Conservation (phyloP, 2,113 vertebrate species). For the Redunca redunca region DNA sequence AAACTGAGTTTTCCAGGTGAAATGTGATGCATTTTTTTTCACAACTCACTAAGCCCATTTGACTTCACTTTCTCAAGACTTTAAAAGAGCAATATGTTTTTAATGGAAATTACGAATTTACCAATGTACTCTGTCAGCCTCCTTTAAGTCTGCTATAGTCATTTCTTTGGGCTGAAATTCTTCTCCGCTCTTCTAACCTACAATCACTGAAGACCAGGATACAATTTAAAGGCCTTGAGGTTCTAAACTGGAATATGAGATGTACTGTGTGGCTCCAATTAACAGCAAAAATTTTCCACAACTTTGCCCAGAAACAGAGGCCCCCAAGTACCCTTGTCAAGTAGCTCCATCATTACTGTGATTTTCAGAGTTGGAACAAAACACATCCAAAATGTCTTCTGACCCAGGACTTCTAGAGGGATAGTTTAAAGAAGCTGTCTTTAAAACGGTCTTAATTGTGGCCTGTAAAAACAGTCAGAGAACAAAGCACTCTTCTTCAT, state of each 20-base stretch:
- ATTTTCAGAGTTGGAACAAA: constrained; percentile 28
- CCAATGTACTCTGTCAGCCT: neutral
- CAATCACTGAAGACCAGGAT: constrained; percentile 39
- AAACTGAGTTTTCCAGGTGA: constrained; percentile 26
- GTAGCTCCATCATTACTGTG: neutral
- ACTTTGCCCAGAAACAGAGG: constrained; percentile 35
- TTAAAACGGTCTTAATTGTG: neutral
- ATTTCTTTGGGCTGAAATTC: neutral
- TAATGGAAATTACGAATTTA: constrained; percentile 32
- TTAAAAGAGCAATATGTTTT: neutral
- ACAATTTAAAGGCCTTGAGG: constrained; percentile 34
- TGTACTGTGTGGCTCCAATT: neutral
- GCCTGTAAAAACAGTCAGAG: neutral
- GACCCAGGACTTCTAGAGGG: neutral
- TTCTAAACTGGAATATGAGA: constrained; percentile 42
- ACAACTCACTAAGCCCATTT: constrained; percentile 19
- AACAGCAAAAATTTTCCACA: constrained; percentile 38
- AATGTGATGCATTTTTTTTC: neutral
- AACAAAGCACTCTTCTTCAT: constrained; percentile 15
- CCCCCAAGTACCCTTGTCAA: neutral
- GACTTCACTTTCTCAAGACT: neutral
- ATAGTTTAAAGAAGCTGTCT: neutral
- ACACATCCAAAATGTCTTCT: neutral
- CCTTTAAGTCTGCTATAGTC: constrained; percentile 3
- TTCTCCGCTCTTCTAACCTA: constrained; percentile 15